phyloP scores from a whole-genome alignment of 92 coral and sea anemone species.

The Virgularia gustaviana region DNA sequence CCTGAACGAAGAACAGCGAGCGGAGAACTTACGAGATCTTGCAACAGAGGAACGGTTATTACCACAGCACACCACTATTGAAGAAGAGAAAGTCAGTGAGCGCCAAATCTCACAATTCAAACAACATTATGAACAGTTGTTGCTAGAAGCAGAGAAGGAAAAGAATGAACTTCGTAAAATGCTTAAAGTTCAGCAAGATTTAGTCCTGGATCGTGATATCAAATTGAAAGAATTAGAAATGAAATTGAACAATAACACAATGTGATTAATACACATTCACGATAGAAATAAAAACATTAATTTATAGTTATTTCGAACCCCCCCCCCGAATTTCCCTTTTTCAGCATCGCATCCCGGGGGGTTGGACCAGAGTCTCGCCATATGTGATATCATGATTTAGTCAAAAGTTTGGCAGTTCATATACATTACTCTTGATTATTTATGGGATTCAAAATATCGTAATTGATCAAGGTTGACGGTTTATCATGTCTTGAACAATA shows the following conservation, averaged over 20 bases:
- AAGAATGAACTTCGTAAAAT: constrained; percentile 21
- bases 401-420: no score
- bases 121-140: constrained; percentile 27
- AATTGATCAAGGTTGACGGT: no score
- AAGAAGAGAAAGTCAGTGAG: background rate
- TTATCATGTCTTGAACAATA: no score
- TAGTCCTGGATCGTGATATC: constrained; percentile 24
- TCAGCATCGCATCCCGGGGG: no score
- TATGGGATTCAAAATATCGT: no score
- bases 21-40: constrained; percentile 14
- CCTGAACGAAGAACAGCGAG: constrained; percentile 20
- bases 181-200: constrained; percentile 20
- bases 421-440: no score
- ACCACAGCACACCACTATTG: background rate
- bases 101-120: constrained; percentile 7
- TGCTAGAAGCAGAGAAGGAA: constrained; percentile 23
- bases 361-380: no score
- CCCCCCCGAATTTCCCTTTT: no score
- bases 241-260: background rate
- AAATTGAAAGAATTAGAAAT: constrained; percentile 20
- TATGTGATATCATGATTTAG: no score
- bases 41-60: background rate
- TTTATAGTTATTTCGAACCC: no score
- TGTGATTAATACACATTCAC: constrained; percentile 18
- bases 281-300: constrained; percentile 64